Evolutionary conservation across 1,140 invertebrate species (phyloP), one percentile per base, ranked within the genome.

Genomic region (Scaptomyza montana): DNA sequence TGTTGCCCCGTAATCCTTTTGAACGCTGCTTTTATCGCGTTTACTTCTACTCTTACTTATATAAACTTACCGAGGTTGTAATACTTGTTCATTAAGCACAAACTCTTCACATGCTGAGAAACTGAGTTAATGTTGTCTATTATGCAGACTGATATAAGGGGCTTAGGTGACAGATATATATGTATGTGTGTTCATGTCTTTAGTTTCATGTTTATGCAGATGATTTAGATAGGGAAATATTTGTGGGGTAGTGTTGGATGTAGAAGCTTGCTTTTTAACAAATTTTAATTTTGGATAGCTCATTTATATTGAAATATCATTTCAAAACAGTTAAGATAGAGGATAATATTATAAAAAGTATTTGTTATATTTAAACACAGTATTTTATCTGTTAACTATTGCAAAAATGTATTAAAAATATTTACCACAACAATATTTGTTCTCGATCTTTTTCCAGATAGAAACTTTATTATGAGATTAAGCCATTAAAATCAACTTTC

Each of bases 11-110:
- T 84, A 86, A 87, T 86, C 81, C 81, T 81, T 85, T 85, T 85
- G 82, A 73, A 81, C 74, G 82, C 77, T 77, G 78, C 81, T 87
- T 85, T 85, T 85, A 87, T 87, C 74, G 82, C 81, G 86, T 82
- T 84, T 75, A 70, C 78, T 45, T 64, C 78, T 68, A 61, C 57
- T 79, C 76, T 66, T 59, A 72, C 33, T 36, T 36, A 36, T 36
- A 36, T 78, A 72, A 64, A 61, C 70, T 68, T 61, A 41, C 43
- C 49, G 9, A 41, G 57, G 64, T 49, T 53, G 47, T 60, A 60
- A 60, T 69, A 67, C 69, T 72, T 72, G 63, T 65, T 67, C 69
- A 72, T 72, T 72, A 72, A 66, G 63, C 19, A 46, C 41, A 67
- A 57, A 54, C 25, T 9, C 33, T 61, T 49, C 55, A 50, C 55